Evolutionary conservation across 2,113 vertebrate genomes (phyloP).

Genomic region (Hyaena hyaena): DNA sequence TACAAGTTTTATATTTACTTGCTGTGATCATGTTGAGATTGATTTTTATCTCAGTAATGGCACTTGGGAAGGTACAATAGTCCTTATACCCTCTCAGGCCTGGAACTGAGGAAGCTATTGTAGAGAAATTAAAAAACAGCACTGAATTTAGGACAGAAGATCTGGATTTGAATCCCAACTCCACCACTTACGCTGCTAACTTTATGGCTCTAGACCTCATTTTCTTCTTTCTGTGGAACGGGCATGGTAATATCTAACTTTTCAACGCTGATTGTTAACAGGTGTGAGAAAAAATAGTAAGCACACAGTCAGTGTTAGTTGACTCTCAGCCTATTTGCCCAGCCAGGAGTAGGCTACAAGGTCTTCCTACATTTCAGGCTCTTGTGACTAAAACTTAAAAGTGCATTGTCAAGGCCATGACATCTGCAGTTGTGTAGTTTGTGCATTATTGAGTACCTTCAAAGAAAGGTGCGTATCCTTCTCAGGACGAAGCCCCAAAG

Average conservation of each 20-base stretch:
- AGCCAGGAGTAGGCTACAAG: too few species aligned
- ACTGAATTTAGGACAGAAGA: not conserved
- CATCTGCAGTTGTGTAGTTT: not conserved
- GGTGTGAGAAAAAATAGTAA: not conserved
- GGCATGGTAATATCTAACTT: not conserved
- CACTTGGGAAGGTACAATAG: not conserved
- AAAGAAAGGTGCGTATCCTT: not conserved
- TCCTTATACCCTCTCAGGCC: not conserved
- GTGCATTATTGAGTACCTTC: not conserved
- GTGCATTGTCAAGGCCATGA: not conserved
- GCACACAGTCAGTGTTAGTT: not conserved
- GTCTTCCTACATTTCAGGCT: not conserved
- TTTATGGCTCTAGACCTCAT: not conserved
- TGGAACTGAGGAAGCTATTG: not conserved
- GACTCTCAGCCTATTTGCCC: not conserved
- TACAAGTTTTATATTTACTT: not conserved
- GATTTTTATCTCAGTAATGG: not conserved
- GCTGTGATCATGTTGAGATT: not conserved
- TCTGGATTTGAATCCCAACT: not conserved
- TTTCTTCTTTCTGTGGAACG: not conserved
- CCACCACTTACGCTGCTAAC: not conserved
- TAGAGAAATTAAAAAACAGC: not conserved
- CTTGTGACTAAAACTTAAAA: not conserved
- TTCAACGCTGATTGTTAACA: too few species aligned
- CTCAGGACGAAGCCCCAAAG: constrained; percentile 1